Conservation (phyloP, 2,888 invertebrate genomes). For the Aspidiotus rigidus region DNA sequence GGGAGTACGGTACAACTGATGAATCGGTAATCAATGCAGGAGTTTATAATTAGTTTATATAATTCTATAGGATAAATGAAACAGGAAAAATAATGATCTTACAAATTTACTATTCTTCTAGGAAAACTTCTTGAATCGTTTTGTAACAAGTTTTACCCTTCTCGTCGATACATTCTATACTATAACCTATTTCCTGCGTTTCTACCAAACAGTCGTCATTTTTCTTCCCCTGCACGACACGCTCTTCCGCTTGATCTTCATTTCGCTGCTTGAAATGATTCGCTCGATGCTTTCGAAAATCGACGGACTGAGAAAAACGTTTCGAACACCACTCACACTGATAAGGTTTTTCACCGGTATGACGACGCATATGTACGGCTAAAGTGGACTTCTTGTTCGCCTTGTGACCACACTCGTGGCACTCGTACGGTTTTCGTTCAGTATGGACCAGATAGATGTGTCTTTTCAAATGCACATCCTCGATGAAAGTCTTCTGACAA, state of each 20-base stretch:
- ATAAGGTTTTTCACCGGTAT: slow-evolving; percentile 29
- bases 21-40: too few species aligned
- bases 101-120: too few species aligned
- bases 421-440: slow-evolving; percentile 26
- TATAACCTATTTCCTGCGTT: neutral
- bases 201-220: neutral
- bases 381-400: slow-evolving; percentile 26
- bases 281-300: slow-evolving; percentile 24
- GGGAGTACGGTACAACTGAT: too few species aligned
- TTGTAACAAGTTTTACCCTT: too few species aligned
- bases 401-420: slow-evolving; percentile 21
- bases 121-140: too few species aligned
- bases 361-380: slow-evolving; percentile 22
- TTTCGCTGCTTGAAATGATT: slow-evolving; percentile 19
- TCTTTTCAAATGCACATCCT: slow-evolving; percentile 20
- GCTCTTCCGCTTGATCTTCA: neutral
- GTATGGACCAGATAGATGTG: slow-evolving; percentile 22
- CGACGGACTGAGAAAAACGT: slow-evolving; percentile 24
- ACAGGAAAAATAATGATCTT: too few species aligned
- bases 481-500: slow-evolving; percentile 11
- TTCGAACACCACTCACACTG: slow-evolving; percentile 23
- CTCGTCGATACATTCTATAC: neutral
- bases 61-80: too few species aligned
- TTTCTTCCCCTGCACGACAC: neutral
- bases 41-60: too few species aligned